Percentiles rank a stretch among this genome's conserved stretches.
These are phyloP conservation scores for Drosophila tristis DNA, from an alignment of 1,140 invertebrate genomes.

Conservation along the genomic window DNA sequence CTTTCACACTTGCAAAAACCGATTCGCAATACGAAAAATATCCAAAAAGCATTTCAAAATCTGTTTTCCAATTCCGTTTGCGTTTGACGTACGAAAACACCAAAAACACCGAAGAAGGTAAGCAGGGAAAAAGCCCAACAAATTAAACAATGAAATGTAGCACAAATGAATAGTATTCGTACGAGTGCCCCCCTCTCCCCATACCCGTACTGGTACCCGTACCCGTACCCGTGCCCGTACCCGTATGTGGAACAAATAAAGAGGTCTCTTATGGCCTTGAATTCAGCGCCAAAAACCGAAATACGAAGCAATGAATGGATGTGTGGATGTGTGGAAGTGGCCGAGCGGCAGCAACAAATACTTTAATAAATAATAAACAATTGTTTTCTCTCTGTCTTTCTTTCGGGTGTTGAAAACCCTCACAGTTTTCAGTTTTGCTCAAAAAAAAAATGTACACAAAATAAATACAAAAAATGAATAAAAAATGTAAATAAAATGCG, in stretches of 20 bases:
- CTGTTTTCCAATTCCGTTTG: conserved; percentile 47
- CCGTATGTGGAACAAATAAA: conserved; percentile 64
- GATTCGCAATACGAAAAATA: conserved; percentile 25
- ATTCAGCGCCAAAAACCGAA: conserved; percentile 56
- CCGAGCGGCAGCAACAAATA: conserved; percentile 35
- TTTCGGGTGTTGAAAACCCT: too few species aligned
- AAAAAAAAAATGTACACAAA: too few species aligned
- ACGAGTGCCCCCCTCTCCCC: neutral
- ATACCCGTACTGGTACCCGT: neutral
- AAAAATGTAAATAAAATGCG: conserved; percentile 13
- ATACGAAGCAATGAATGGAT: conserved; percentile 18
- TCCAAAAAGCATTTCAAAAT: conserved; percentile 44
- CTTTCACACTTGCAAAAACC: conserved; percentile 5
- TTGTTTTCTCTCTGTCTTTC: conserved; percentile 61
- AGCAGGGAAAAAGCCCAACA: conserved; percentile 5
- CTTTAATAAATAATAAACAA: conserved; percentile 67
- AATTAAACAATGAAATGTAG: conserved; percentile 42
- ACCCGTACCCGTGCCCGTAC: too few species aligned
- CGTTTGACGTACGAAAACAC: conserved; percentile 43
- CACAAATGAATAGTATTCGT: conserved; percentile 57
- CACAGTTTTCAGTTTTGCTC: neutral
- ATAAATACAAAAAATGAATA: too few species aligned
- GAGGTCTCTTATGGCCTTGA: conserved; percentile 63
- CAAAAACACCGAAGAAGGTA: neutral
- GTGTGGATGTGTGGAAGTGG: too few species aligned